A percentile compares a stretch with the other conserved stretches of the same genome.
Conservation (phyloP, 1,140 invertebrate species). For the Drosophila auraria region DNA sequence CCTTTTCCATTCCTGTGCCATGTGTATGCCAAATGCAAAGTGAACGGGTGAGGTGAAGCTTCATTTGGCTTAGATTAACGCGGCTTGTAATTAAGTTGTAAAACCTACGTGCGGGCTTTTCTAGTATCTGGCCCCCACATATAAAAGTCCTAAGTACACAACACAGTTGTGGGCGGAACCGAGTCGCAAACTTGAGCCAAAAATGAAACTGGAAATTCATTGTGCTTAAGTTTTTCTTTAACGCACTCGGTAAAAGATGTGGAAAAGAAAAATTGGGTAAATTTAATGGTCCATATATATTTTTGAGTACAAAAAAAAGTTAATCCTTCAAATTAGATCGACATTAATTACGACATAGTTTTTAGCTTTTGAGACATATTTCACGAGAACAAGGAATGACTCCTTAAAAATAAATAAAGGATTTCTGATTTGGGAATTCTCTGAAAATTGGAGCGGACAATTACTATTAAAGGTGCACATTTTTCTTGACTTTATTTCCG, state of each 20-base stretch:
- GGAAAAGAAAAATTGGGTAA: too few relatives aligned
- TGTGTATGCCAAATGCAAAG: constrained; percentile 42
- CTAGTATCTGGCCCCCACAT: constrained; percentile 36
- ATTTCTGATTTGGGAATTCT: background rate
- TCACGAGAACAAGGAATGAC: background rate
- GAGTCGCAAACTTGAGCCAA: constrained; percentile 28
- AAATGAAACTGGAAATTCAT: constrained; percentile 60
- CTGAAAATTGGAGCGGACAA: too few relatives aligned
- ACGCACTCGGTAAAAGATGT: background rate
- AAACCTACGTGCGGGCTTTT: constrained; percentile 64
- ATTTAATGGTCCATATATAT: background rate
- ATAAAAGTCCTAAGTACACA: constrained; percentile 76
- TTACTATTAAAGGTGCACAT: too few relatives aligned
- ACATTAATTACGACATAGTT: too few relatives aligned
- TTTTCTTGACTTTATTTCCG: background rate
- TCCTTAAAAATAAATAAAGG: background rate
- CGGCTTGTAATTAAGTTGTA: constrained; percentile 74
- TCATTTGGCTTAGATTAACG: constrained; percentile 69
- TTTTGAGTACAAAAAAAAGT: too few relatives aligned
- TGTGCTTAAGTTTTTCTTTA: constrained; percentile 17
- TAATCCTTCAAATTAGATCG: too few relatives aligned
- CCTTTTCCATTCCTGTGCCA: constrained; percentile 3
- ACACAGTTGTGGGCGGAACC: constrained; percentile 12
- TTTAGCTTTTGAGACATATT: too few relatives aligned
- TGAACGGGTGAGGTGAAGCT: constrained; percentile 50